Percentiles rank a stretch among this genome's conserved stretches.
Conservation (phyloP, 2,113 vertebrate species). For the Chloropsis hardwickii region DNA sequence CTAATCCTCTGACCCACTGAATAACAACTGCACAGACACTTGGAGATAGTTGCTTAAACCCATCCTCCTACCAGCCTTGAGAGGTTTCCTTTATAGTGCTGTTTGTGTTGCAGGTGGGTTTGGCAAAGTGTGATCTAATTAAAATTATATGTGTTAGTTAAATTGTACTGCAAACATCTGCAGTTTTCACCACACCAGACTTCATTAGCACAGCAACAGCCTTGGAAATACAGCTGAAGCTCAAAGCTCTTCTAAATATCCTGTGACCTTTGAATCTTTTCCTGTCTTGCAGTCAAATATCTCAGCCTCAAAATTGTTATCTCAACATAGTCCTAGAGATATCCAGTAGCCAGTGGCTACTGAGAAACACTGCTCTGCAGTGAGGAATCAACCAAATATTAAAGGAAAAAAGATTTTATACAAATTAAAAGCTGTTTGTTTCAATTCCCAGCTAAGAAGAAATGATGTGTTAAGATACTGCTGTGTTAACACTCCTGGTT, state of each 20-base stretch:
- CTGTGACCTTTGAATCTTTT: neutral
- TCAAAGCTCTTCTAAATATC: neutral
- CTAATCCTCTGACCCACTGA: neutral
- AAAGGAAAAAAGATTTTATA: neutral
- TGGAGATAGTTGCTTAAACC: rapidly evolving
- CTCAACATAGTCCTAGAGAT: neutral
- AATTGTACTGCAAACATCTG: neutral
- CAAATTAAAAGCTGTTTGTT: neutral
- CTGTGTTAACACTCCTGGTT: neutral
- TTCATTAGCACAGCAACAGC: neutral
- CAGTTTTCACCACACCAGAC: neutral
- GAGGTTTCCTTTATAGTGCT: neutral
- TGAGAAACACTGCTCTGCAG: neutral
- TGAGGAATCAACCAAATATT: neutral
- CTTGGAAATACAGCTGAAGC: neutral
- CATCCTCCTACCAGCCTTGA: neutral
- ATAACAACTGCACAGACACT: rapidly evolving
- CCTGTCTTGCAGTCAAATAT: neutral
- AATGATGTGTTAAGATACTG: neutral
- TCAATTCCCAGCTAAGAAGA: neutral
- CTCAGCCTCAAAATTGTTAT: neutral
- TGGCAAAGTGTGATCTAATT: neutral
- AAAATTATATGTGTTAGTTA: neutral
- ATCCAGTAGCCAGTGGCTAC: neutral
- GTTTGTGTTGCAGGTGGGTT: neutral